phyloP scores from a whole-genome alignment of 2,113 vertebrate genomes.

The Acinonyx jubatus region DNA sequence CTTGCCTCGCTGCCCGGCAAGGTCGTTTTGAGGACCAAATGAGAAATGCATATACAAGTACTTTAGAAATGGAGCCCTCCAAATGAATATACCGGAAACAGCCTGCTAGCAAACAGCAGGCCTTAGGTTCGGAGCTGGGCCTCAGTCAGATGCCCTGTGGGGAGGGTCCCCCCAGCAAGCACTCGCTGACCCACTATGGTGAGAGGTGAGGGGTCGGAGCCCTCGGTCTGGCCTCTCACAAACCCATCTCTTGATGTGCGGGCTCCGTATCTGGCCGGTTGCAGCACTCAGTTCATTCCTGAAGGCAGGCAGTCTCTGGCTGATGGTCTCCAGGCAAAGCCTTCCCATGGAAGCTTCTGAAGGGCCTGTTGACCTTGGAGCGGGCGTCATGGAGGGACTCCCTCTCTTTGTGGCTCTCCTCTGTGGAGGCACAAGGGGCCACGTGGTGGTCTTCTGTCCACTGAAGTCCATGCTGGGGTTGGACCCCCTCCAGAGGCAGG shows the following conservation, averaged over 20 bases:
- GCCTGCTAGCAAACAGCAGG: too few species aligned
- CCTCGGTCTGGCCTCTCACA: accelerated
- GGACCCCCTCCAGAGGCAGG: neutral
- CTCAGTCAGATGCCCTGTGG: neutral
- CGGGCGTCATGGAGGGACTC: accelerated
- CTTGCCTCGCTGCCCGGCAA: neutral
- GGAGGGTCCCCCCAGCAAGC: accelerated
- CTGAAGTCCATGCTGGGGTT: neutral
- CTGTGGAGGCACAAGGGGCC: neutral
- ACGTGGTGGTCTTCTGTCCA: accelerated
- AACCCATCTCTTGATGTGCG: neutral
- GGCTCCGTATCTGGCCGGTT: accelerated
- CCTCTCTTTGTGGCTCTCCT: neutral
- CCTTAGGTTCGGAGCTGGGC: neutral
- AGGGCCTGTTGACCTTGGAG: neutral
- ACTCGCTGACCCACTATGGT: too few species aligned
- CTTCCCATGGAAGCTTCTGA: neutral
- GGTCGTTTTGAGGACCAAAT: neutral
- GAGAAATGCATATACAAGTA: neutral
- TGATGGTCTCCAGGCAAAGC: neutral
- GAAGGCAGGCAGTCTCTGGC: neutral
- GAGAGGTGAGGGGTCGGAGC: neutral
- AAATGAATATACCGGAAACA: neutral
- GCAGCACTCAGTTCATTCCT: accelerated
- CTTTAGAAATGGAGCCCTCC: neutral